Percentiles rank a stretch among this genome's conserved stretches.
These are phyloP conservation scores for Athene noctua DNA, from an alignment of 2,113 vertebrate species.

Conservation along the genomic window DNA sequence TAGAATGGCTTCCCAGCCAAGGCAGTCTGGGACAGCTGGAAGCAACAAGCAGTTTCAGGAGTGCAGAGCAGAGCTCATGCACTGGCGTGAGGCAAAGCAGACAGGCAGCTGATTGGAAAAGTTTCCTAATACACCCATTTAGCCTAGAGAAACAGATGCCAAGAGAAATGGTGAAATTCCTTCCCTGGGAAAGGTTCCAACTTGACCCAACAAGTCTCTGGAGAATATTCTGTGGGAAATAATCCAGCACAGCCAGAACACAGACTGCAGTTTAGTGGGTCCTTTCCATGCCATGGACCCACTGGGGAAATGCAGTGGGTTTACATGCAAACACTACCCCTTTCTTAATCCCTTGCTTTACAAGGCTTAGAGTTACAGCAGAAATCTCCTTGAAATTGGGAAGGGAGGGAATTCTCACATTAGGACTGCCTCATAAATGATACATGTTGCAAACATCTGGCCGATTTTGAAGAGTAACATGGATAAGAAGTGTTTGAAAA, in stretches of 20 bases:
- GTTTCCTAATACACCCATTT: neutral
- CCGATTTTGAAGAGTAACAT: neutral
- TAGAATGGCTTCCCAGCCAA: neutral
- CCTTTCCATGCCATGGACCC: neutral
- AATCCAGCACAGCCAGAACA: neutral
- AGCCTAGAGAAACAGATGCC: neutral
- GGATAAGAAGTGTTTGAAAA: neutral
- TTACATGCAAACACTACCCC: neutral
- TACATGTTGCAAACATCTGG: slow-evolving; percentile 5
- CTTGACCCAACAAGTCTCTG: neutral
- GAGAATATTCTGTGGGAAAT: neutral
- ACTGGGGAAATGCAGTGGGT: neutral
- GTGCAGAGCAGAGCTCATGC: neutral
- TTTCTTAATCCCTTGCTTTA: neutral
- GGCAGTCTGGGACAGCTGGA: neutral
- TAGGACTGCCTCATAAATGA: neutral
- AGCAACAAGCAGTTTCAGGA: neutral
- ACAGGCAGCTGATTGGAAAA: neutral
- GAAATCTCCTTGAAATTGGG: neutral
- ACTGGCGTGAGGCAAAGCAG: neutral
- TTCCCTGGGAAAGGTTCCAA: neutral
- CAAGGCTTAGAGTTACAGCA: neutral
- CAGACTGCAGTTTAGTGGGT: neutral
- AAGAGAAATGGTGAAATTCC: neutral
- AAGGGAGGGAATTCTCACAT: neutral